Percentiles rank a stretch among this genome's conserved stretches.
phyloP scores from a whole-genome alignment of 2,888 invertebrate genomes.

The Temnothorax unifasciatus region DNA sequence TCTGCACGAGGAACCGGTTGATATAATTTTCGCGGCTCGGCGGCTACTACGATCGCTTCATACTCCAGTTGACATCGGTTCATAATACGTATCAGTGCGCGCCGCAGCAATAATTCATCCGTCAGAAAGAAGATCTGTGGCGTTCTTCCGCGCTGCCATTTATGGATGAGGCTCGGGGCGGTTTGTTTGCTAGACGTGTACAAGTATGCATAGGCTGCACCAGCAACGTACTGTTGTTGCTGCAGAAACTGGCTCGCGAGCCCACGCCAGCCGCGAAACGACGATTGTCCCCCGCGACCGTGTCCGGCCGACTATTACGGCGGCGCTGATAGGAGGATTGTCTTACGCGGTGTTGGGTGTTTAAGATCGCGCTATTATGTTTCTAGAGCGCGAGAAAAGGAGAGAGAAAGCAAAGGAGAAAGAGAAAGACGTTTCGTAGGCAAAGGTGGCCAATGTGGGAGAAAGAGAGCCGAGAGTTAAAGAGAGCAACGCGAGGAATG shows the following conservation, averaged over 20 bases:
- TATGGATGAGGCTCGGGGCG: conserved; percentile 68
- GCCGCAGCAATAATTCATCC: conserved; percentile 37
- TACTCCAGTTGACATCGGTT: conserved; percentile 39
- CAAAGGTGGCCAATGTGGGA: background rate
- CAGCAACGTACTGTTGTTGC: conserved; percentile 42
- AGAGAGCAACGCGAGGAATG: conserved; percentile 63
- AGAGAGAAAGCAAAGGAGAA: conserved; percentile 32
- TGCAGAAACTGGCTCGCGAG: conserved; percentile 63
- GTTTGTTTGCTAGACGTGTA: conserved; percentile 64
- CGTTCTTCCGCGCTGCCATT: conserved; percentile 63
- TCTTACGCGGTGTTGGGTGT: conserved; percentile 76
- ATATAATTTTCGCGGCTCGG: conserved; percentile 20
- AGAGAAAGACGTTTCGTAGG: background rate
- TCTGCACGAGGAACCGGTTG: background rate
- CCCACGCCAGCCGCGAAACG: conserved; percentile 69
- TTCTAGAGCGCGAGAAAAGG: conserved; percentile 55
- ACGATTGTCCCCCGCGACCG: conserved; percentile 77
- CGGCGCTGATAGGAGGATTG: conserved; percentile 79
- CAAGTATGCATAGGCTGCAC: conserved; percentile 57
- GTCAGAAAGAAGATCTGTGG: conserved; percentile 57
- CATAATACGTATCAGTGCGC: conserved; percentile 26
- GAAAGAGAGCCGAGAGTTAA: conserved; percentile 55
- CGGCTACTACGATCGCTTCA: background rate
- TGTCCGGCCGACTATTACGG: conserved; percentile 76
- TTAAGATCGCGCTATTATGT: conserved; percentile 76